A percentile compares a stretch with the other conserved stretches of the same genome.
phyloP scores from a whole-genome alignment of 2,888 invertebrate genomes.

The Coronaproctus castanopsis region DNA sequence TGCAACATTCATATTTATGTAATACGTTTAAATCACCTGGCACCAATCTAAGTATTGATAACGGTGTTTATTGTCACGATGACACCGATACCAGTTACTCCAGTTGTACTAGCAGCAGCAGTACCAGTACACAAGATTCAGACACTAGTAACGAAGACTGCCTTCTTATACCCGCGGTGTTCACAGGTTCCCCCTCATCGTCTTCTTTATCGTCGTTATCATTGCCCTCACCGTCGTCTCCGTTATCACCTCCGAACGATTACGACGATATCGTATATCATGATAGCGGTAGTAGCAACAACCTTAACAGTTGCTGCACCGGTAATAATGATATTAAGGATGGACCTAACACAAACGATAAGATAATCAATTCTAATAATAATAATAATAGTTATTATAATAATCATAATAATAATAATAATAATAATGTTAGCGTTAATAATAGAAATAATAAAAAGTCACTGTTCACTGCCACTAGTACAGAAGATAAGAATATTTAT shows the following conservation, averaged over 20 bases:
- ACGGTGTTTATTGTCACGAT: background rate
- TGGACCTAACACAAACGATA: too few relatives aligned
- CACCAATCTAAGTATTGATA: too few relatives aligned
- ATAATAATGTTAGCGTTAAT: background rate
- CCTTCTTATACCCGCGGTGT: background rate
- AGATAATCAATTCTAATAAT: background rate
- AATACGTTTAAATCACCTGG: background rate
- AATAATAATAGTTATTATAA: background rate
- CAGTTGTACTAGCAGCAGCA: too few relatives aligned
- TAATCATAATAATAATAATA: background rate
- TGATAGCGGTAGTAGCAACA: background rate
- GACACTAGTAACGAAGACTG: background rate
- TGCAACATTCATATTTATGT: background rate
- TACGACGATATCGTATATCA: background rate
- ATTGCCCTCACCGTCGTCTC: background rate
- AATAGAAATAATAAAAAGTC: background rate
- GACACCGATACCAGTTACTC: background rate
- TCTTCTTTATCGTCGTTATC: background rate
- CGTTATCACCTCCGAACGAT: background rate
- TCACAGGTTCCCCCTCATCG: background rate
- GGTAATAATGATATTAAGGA: too few relatives aligned
- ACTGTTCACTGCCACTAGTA: slow-evolving; percentile 2
- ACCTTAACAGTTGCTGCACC: too few relatives aligned
- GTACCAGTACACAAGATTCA: background rate
- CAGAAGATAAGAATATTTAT: slow-evolving; percentile 1